phyloP scores from a whole-genome alignment of 2,888 invertebrate genomes.

The Entomobrya proxima region DNA sequence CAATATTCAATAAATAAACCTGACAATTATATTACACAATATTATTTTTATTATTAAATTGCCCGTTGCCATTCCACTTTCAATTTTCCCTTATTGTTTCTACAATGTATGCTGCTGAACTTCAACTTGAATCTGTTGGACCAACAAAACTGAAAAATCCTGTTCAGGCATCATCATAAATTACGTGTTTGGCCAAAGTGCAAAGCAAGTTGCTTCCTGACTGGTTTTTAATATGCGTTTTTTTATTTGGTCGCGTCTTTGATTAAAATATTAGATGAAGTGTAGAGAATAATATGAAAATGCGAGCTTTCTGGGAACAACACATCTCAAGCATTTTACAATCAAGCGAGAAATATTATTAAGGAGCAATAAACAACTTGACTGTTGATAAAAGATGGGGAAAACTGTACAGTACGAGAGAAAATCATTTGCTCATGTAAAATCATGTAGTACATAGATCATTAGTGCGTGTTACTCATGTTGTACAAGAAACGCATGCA shows the following conservation, averaged over 20 bases:
- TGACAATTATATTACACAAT: background rate
- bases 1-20: constrained; percentile 3
- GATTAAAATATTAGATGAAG: constrained; percentile 37
- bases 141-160: background rate
- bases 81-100: background rate
- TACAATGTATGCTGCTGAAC: background rate
- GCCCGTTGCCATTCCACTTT: background rate
- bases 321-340: background rate
- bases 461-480: constrained; percentile 40
- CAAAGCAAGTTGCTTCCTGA: background rate
- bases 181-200: background rate
- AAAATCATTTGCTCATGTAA: constrained; percentile 29
- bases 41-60: background rate
- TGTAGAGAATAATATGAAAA: background rate
- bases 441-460: constrained; percentile 23
- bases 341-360: background rate
- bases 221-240: constrained; percentile 13
- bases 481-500: constrained; percentile 11
- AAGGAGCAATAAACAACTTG: constrained; percentile 14
- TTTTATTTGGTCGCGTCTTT: background rate
- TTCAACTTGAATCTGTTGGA: background rate
- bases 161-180: constrained; percentile 27
- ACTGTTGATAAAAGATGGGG: constrained; percentile 1
- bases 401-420: background rate
- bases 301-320: background rate